These are phyloP conservation scores for Eira barbara DNA, from an alignment of 2,113 vertebrate genomes.

Conservation along the genomic window DNA sequence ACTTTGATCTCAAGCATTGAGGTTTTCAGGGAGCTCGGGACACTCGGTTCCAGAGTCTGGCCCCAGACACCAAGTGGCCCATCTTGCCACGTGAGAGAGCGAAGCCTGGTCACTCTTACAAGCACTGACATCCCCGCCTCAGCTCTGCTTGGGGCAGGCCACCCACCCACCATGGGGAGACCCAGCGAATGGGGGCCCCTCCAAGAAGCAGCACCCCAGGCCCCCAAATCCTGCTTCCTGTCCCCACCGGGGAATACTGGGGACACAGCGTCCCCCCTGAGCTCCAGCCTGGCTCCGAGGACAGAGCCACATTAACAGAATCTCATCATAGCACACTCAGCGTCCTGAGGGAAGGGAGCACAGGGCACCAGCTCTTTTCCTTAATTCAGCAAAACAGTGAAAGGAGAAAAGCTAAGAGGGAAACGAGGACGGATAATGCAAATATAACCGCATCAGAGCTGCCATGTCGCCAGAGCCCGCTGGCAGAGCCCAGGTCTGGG, in stretches of 20 bases:
- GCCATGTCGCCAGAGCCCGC: fast-evolving
- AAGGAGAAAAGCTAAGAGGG: neutral
- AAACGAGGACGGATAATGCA: neutral
- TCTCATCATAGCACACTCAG: fast-evolving
- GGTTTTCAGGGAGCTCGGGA: fast-evolving
- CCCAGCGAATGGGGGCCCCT: too few relatives aligned
- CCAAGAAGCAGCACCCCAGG: fast-evolving
- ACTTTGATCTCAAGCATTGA: neutral
- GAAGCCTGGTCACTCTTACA: fast-evolving
- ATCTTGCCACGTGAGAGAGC: fast-evolving
- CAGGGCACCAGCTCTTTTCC: neutral
- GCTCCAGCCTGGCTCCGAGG: neutral
- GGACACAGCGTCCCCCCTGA: fast-evolving
- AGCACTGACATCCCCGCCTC: fast-evolving
- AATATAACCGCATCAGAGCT: fast-evolving
- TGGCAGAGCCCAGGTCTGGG: fast-evolving
- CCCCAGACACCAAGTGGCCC: fast-evolving
- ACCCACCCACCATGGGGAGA: neutral
- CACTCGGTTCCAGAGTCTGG: fast-evolving
- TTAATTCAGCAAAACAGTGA: neutral
- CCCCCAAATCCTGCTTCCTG: neutral
- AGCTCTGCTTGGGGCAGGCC: neutral
- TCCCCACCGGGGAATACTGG: neutral
- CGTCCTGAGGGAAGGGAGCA: neutral
- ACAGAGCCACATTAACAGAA: fast-evolving